Percentiles rank a stretch among this genome's conserved stretches.
phyloP scores from a whole-genome alignment of 2,797 vertebrate genomes.

The Melanotaenia parkinsoni region DNA sequence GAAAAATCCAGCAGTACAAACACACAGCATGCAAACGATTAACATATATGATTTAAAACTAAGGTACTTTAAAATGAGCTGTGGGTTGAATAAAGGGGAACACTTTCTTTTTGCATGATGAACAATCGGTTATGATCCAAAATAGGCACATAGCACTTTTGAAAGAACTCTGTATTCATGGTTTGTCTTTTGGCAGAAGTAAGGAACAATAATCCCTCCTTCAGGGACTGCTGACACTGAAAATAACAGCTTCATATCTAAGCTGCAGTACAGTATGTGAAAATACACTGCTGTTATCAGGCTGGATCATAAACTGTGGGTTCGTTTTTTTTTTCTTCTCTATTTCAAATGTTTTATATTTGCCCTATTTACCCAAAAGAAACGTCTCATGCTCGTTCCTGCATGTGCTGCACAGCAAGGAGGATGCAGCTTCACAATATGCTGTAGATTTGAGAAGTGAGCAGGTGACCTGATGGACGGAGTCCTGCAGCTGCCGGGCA shows the following conservation, averaged over 20 bases:
- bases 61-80: conserved; percentile 24
- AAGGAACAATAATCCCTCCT: conserved; percentile 56
- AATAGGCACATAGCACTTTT: conserved; percentile 47
- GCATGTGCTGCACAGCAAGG: background rate
- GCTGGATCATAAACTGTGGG: conserved; percentile 39
- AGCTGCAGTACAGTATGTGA: conserved; percentile 38
- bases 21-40: background rate
- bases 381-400: background rate
- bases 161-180: conserved; percentile 56
- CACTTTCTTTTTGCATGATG: conserved; percentile 33
- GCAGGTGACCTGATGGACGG: conserved; percentile 21
- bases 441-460: conserved; percentile 4
- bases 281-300: conserved; percentile 48
- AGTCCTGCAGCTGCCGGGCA: conserved; percentile 23
- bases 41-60: conserved; percentile 15
- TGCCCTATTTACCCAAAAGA: conserved; percentile 42
- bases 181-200: conserved; percentile 59
- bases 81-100: conserved; percentile 22
- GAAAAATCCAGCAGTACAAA: conserved; percentile 32
- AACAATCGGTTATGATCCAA: conserved; percentile 40
- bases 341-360: conserved; percentile 31
- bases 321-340: conserved; percentile 19
- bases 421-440: background rate
- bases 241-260: conserved; percentile 57
- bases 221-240: conserved; percentile 58